These are phyloP conservation scores for Neolamprologus hecqui DNA, from an alignment of 2,113 vertebrate genomes.

Conservation along the genomic window DNA sequence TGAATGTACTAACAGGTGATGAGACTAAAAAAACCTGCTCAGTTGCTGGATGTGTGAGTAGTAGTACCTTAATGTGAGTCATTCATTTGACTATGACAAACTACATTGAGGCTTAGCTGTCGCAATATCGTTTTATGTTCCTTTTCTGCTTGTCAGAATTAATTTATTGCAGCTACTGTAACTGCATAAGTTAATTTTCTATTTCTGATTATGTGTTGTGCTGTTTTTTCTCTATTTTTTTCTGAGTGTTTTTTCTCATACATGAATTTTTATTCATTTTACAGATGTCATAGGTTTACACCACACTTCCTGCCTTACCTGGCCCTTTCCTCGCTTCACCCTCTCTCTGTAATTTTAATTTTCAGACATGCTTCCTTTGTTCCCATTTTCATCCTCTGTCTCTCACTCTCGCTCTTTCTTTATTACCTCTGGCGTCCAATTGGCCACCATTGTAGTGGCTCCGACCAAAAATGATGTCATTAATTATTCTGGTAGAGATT, in stretches of 20 bases:
- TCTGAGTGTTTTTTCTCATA: neutral
- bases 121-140: neutral
- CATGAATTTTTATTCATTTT: neutral
- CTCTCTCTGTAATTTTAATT: neutral
- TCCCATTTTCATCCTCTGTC: neutral
- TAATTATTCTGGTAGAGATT: slow-evolving; percentile 59
- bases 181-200: neutral
- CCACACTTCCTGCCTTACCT: neutral
- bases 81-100: neutral
- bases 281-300: neutral
- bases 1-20: neutral
- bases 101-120: neutral
- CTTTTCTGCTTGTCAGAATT: neutral
- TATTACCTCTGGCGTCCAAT: slow-evolving; percentile 24
- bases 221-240: neutral
- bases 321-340: neutral
- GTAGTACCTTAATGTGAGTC: neutral
- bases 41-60: neutral
- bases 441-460: slow-evolving; percentile 1
- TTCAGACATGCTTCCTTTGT: slow-evolving; percentile 12
- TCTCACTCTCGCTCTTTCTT: neutral
- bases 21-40: neutral
- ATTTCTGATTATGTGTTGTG: neutral
- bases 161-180: neutral
- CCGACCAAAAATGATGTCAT: slow-evolving; percentile 49